phyloP scores from a whole-genome alignment of 2,888 invertebrate species.

The Ophion ellenae region DNA sequence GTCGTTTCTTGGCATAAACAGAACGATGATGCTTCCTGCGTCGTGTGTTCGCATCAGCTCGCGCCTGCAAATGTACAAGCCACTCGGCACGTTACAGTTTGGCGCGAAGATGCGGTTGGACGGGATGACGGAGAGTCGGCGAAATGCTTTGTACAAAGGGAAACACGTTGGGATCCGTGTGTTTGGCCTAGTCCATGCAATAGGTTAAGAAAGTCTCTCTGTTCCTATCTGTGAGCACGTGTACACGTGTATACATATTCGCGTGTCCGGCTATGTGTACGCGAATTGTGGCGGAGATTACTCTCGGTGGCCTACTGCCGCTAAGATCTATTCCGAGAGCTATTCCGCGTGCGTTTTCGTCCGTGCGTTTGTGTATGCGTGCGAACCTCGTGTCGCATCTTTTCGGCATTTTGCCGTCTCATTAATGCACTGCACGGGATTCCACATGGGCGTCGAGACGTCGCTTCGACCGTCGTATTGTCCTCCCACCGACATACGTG shows the following conservation, averaged over 20 bases:
- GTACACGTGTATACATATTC: conserved; percentile 6
- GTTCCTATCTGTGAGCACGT: not conserved
- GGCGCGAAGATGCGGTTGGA: conserved; percentile 33
- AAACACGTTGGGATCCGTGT: conserved; percentile 42
- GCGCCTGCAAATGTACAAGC: conserved; percentile 38
- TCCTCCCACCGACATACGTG: conserved; percentile 55
- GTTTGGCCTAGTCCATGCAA: conserved; percentile 11
- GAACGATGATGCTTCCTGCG: not conserved
- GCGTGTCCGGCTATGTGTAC: conserved; percentile 7
- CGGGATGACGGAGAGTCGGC: conserved; percentile 48
- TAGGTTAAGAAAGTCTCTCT: conserved; percentile 40
- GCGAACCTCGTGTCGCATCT: not conserved
- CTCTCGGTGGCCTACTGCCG: conserved; percentile 71
- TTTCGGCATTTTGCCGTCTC: conserved; percentile 71
- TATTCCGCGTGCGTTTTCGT: conserved; percentile 68
- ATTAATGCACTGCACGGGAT: conserved; percentile 73
- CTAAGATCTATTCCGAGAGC: conserved; percentile 72
- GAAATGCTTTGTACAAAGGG: conserved; percentile 59
- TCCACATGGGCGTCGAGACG: conserved; percentile 48
- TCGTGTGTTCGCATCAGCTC: conserved; percentile 11
- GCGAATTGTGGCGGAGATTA: conserved; percentile 50
- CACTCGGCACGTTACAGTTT: conserved; percentile 46
- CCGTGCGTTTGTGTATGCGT: conserved; percentile 36
- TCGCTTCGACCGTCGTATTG: conserved; percentile 58
- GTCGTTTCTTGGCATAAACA: not conserved